Percentiles rank a stretch among this genome's conserved stretches.
These are phyloP conservation scores for Morphnarchus princeps DNA, from an alignment of 2,113 vertebrate species.

Conservation along the genomic window DNA sequence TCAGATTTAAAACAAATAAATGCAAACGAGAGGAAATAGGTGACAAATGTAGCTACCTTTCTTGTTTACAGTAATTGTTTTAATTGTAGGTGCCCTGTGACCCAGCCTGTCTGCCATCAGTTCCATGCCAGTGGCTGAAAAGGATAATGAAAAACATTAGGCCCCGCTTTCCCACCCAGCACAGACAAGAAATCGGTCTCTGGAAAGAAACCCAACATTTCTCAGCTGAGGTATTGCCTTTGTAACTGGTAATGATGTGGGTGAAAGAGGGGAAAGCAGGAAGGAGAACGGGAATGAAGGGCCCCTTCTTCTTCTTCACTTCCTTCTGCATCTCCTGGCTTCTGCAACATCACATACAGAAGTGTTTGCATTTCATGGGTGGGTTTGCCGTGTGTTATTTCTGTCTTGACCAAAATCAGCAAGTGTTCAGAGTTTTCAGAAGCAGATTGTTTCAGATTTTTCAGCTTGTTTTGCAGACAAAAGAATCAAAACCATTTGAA, in stretches of 20 bases:
- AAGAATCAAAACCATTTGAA: slow-evolving; percentile 39
- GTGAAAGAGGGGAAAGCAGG: neutral
- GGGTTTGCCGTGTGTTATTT: neutral
- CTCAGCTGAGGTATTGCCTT: neutral
- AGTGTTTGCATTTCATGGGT: neutral
- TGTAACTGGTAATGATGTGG: neutral
- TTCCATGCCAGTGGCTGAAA: neutral
- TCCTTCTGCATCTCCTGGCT: neutral
- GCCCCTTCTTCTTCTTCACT: neutral
- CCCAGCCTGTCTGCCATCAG: neutral
- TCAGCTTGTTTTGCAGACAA: slow-evolving; percentile 26
- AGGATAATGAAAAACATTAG: neutral
- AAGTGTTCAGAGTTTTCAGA: neutral
- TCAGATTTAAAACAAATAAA: neutral
- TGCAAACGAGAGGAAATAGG: neutral
- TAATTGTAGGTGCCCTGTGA: neutral
- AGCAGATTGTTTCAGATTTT: neutral
- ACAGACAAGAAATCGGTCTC: neutral
- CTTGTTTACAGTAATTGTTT: neutral
- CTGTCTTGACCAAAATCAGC: neutral
- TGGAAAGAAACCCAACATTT: neutral
- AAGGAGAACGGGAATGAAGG: neutral
- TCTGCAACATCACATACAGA: neutral
- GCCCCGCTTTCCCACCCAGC: neutral
- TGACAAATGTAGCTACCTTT: neutral